These are phyloP conservation scores for Diploscapter pachys DNA, from an alignment of 1,140 invertebrate species.

Conservation along the genomic window DNA sequence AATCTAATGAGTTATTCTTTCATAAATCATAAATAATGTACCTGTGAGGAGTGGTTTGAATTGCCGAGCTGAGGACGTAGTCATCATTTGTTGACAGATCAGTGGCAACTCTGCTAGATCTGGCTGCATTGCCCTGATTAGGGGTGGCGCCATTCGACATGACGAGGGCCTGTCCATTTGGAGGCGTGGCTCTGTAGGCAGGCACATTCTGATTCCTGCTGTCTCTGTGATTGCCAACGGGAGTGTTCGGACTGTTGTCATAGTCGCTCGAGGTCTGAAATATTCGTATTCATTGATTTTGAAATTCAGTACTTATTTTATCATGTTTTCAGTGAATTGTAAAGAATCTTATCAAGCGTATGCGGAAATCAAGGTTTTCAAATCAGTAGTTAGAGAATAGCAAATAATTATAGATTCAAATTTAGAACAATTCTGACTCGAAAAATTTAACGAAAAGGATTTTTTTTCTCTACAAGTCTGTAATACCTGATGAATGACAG, in stretches of 20 bases:
- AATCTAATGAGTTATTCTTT: too few species aligned
- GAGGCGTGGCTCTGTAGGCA: constrained; percentile 32
- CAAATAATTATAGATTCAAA: too few species aligned
- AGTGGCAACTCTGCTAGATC: constrained; percentile 26
- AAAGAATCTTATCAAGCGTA: too few species aligned
- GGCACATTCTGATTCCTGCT: constrained; percentile 29
- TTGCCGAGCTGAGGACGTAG: constrained; percentile 39
- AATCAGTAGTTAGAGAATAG: too few species aligned
- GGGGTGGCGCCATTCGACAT: constrained; percentile 16
- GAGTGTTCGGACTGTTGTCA: constrained; percentile 48
- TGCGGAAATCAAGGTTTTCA: too few species aligned
- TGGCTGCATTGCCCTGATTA: constrained; percentile 18
- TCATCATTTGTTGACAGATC: constrained; percentile 44
- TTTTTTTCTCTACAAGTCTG: too few species aligned
- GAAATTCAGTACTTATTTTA: neutral
- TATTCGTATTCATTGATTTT: neutral
- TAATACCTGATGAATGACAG: constrained; percentile 16
- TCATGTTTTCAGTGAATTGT: neutral
- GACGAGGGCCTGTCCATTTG: constrained; percentile 27
- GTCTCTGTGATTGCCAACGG: constrained; percentile 8
- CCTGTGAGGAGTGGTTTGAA: constrained; percentile 5
- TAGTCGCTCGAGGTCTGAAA: constrained; percentile 40
- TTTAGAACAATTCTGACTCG: too few species aligned
- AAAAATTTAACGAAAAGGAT: too few species aligned
- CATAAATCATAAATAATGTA: too few species aligned